Base-by-base conservation (phyloP, 2,797 vertebrate species). In the Phalloptychus januarius region DNA sequence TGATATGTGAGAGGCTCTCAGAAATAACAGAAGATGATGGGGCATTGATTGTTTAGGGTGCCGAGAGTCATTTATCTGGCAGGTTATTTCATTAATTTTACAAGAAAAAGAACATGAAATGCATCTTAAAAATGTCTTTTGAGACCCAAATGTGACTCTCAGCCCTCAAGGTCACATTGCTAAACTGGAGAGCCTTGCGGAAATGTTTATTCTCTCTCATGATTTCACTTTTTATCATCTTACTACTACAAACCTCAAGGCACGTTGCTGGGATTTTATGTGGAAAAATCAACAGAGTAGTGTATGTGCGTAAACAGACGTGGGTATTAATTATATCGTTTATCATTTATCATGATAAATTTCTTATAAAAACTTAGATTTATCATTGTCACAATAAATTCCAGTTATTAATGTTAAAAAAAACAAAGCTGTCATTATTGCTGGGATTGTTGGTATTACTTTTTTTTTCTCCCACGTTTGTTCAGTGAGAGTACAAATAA, bases 121-220 rank as follows among this genome's bases (percentile, higher is more conserved):
- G 48, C 78, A 36, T 40, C 5, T 74, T 86, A 42, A 46, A 81
- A 52, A 5, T 61, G 33, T 63, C 31, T 11, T 65, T 85, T 44
- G 28, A 38, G 74, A 63, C 33, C 82, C 82, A n/a, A 77, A 77
- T 82, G 77, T 83, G 46, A 65, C 72, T 76, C 38, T 73, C 44
- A 79, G 31, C 23, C 1, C 12, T 28, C 80, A 81, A 85, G 70
- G 83, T 79, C 69, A 70, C 73, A 2, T 23, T 54, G 20, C 56
- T 75, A 76, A 79, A 82, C 28, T 13, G 25, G 3, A 40, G 63
- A 8, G 7, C 16, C 58, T 23, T 36, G 2, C 6, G 36, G 33
- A 63, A 20, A 20, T 63, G 7, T 42, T 67, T 38, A 40, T 13
- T 67, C 10, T 13, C 10, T 40, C 1, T 40, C 1, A 40, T 23